These are phyloP conservation scores for Ryuthela nishihirai DNA, from an alignment of 2,888 invertebrate genomes.

Conservation along the genomic window DNA sequence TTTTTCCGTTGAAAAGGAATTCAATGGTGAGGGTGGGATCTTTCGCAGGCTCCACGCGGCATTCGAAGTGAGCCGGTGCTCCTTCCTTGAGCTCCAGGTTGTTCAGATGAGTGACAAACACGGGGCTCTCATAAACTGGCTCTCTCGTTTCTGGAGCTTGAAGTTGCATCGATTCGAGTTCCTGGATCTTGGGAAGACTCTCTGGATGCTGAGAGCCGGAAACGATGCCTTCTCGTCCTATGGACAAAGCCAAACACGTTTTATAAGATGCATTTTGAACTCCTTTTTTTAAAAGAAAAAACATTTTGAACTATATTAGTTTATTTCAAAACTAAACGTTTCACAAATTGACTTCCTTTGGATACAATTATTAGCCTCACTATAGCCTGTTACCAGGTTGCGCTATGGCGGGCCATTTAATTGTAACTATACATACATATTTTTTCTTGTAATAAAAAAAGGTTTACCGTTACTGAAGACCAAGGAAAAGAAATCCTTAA, in stretches of 20 bases:
- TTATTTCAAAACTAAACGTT: too few relatives aligned
- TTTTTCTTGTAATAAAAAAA: too few relatives aligned
- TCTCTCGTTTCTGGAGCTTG: slow-evolving; percentile 61
- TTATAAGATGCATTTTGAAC: neutral
- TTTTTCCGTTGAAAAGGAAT: slow-evolving; percentile 93
- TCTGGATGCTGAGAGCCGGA: slow-evolving; percentile 85
- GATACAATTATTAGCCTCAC: too few relatives aligned
- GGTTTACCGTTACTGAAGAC: too few relatives aligned
- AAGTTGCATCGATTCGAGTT: slow-evolving; percentile 68
- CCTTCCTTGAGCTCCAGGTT: slow-evolving; percentile 85
- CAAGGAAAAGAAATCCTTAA: too few relatives aligned
- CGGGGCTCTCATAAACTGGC: slow-evolving; percentile 74
- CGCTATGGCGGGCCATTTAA: too few relatives aligned
- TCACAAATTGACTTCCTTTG: too few relatives aligned
- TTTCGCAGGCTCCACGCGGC: slow-evolving; percentile 84
- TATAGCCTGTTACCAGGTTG: too few relatives aligned
- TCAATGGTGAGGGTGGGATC: slow-evolving; percentile 84
- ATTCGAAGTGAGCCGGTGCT: slow-evolving; percentile 84
- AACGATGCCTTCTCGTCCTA: slow-evolving; percentile 80
- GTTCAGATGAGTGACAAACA: slow-evolving; percentile 85
- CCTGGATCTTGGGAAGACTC: slow-evolving; percentile 77
- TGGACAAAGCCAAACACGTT: neutral
- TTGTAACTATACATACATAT: too few relatives aligned
- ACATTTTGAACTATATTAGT: too few relatives aligned
- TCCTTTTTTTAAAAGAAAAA: neutral